These are phyloP conservation scores for Miniopterus natalensis DNA, from an alignment of 2,113 vertebrate genomes.

Conservation along the genomic window DNA sequence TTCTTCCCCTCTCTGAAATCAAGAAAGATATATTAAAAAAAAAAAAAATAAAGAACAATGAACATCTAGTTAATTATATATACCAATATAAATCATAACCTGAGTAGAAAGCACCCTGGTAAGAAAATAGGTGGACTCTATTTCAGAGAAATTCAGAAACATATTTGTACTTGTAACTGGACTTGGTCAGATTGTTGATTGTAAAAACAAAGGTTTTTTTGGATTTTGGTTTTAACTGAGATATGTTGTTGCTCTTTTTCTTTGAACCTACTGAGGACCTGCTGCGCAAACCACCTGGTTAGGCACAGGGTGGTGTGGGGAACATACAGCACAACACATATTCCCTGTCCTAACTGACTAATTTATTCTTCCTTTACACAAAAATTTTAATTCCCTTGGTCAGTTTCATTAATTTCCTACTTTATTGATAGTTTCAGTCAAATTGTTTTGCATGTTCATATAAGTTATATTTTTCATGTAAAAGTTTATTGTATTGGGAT, in stretches of 20 bases:
- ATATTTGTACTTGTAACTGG: not conserved
- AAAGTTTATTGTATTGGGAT: not conserved
- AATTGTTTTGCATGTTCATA: not conserved
- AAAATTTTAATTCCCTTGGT: not conserved
- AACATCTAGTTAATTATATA: not conserved
- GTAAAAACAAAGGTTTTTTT: not conserved
- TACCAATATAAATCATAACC: not conserved
- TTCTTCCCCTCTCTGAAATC: no score
- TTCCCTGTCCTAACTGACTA: not conserved
- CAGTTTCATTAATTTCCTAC: not conserved
- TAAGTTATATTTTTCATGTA: conserved; percentile 9
- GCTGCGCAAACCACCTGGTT: not conserved
- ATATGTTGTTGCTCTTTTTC: not conserved
- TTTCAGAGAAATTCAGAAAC: not conserved
- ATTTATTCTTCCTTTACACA: not conserved
- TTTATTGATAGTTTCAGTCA: not conserved
- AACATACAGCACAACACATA: not conserved
- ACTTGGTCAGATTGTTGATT: not conserved
- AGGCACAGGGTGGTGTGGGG: not conserved
- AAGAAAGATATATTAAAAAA: no score
- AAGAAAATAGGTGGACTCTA: not conserved
- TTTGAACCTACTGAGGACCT: not conserved
- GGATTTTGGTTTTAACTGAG: not conserved
- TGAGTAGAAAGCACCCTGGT: not conserved
- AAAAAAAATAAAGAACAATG: no score